Evolutionary conservation across 2,797 vertebrate species (phyloP).

Genomic region (Lagodon rhomboides): DNA sequence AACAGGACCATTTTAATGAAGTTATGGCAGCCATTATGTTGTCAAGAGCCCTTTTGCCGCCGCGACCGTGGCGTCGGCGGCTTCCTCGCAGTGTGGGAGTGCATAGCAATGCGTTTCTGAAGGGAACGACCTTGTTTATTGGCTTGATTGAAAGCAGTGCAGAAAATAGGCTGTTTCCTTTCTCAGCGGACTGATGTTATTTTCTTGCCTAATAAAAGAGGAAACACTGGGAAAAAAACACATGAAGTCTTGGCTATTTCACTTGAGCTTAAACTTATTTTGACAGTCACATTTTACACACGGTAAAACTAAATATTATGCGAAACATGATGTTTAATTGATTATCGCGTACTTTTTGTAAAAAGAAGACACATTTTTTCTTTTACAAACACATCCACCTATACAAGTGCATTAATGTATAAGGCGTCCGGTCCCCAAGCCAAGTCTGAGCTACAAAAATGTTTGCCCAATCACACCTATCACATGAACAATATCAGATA

Average conservation of each 20-base stretch:
- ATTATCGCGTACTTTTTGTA: too few species aligned
- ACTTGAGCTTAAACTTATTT: slow-evolving; percentile 9
- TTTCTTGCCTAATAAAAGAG: slow-evolving; percentile 48
- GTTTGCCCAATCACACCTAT: too few species aligned
- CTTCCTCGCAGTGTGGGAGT: slow-evolving; percentile 55
- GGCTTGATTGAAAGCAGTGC: slow-evolving; percentile 69
- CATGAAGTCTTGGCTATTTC: not conserved
- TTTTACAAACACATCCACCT: too few species aligned
- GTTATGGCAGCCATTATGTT: slow-evolving; percentile 72
- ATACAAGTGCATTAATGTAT: too few species aligned
- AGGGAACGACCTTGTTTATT: slow-evolving; percentile 67
- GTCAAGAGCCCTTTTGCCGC: slow-evolving; percentile 63
- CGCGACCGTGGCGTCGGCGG: slow-evolving; percentile 10
- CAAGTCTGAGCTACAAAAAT: too few species aligned
- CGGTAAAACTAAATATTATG: not conserved
- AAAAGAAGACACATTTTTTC: too few species aligned
- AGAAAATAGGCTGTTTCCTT: slow-evolving; percentile 49
- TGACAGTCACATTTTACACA: not conserved
- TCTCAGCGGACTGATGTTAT: slow-evolving; percentile 28
- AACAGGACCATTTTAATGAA: slow-evolving; percentile 70
- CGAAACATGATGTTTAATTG: not conserved
- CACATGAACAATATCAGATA: too few species aligned
- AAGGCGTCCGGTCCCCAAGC: too few species aligned
- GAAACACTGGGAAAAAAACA: not conserved
- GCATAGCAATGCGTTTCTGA: slow-evolving; percentile 64